Conservation (phyloP, 2,888 invertebrate species). For the Trileptium ribeirensis region DNA sequence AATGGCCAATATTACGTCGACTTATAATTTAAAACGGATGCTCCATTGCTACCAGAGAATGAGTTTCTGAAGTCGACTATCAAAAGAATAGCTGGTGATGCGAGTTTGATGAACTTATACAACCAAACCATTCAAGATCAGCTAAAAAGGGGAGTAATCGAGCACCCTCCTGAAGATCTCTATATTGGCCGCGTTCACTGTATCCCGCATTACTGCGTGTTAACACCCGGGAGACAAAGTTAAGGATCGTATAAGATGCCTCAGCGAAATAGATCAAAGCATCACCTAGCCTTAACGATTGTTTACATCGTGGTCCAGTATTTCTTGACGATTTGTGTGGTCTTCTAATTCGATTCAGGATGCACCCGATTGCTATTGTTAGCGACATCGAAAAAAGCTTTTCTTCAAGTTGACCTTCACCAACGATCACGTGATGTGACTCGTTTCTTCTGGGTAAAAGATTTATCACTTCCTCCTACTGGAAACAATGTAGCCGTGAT, state of each 20-base stretch:
- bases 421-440: conserved; percentile 27
- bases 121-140: conserved; percentile 20
- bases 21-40: neutral
- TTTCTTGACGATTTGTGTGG: conserved; percentile 26
- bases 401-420: conserved; percentile 33
- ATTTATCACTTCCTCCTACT: neutral
- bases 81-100: neutral
- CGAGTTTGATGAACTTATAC: conserved; percentile 18
- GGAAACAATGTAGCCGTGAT: conserved; percentile 29
- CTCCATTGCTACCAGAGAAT: neutral
- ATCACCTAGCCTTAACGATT: conserved; percentile 31
- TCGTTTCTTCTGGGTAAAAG: neutral
- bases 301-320: conserved; percentile 31
- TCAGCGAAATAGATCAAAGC: conserved; percentile 20
- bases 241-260: conserved; percentile 40
- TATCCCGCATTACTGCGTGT: conserved; percentile 31
- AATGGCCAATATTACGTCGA: neutral
- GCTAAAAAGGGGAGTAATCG: conserved; percentile 21
- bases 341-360: conserved; percentile 29
- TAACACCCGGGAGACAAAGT: conserved; percentile 34
- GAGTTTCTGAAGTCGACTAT: neutral
- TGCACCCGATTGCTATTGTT: conserved; percentile 26
- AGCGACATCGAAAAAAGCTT: conserved; percentile 16
- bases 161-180: neutral
- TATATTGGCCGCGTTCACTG: conserved; percentile 21